Percentiles rank a stretch among this genome's conserved stretches.
Evolutionary conservation across 1,140 invertebrate species (phyloP).

Genomic region (Hylaeus anthracinus): DNA sequence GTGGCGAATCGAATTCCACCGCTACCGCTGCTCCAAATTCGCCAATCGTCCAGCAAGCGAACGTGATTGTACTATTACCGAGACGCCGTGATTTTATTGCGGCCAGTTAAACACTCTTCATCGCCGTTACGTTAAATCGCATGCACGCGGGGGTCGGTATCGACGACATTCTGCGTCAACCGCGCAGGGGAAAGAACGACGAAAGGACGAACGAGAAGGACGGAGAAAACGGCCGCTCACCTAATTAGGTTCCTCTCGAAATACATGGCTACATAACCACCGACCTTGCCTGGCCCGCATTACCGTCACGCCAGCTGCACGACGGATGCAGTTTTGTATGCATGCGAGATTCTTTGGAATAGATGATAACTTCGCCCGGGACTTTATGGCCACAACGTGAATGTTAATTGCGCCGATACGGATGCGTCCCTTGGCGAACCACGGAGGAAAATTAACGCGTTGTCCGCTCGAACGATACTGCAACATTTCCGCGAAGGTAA

Average conservation of each 20-base stretch:
- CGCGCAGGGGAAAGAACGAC: neutral
- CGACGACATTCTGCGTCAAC: slow-evolving; percentile 7
- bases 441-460: neutral
- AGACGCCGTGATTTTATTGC: slow-evolving; percentile 27
- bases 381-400: neutral
- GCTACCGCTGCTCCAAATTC: too few relatives aligned
- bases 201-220: neutral
- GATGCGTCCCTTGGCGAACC: neutral
- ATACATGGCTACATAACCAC: slow-evolving; percentile 39
- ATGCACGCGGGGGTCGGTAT: slow-evolving; percentile 12
- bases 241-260: slow-evolving; percentile 52
- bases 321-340: slow-evolving; percentile 22
- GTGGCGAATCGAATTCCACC: neutral
- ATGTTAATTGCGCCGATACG: neutral
- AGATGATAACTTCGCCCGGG: neutral
- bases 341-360: slow-evolving; percentile 19
- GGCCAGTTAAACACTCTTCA: slow-evolving; percentile 23
- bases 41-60: neutral
- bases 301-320: slow-evolving; percentile 26
- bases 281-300: slow-evolving; percentile 35
- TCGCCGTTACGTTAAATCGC: slow-evolving; percentile 25
- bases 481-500: too few relatives aligned
- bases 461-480: too few relatives aligned
- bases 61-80: slow-evolving; percentile 7
- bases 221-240: slow-evolving; percentile 1